Base-by-base conservation (phyloP, 2,113 vertebrate genomes). In the Gasterosteus nipponicus region DNA sequence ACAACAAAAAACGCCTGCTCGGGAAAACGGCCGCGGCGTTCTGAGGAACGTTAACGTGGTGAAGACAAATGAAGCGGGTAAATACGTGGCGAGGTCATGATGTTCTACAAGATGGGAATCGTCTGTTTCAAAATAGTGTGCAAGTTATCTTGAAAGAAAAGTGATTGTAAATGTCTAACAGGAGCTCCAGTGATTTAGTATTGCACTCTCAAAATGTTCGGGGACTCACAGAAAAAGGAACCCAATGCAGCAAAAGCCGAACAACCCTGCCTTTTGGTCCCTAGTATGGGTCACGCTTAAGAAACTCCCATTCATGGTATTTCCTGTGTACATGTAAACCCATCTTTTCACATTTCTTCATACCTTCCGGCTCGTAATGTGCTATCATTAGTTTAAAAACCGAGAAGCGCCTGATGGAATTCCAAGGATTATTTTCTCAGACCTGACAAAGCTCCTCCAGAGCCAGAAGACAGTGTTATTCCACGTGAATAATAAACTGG, bases 221-320 rank as follows among this genome's bases (percentile, higher is more conserved):
- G 33, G 38, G 22, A 44, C 39, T 83, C 5, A 2, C 9, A 60
- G 39, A 49, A 66, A 38, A 61, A 61, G 35, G 35, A 65, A 26
- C 39, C 5, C 4, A 16, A 44, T n/a, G 72, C 80, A 69, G 44
- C 22, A 62, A 66, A 73, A 64, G 26, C 16, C 46, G 18, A 62
- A 14, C 60, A 53, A 68, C 72, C 39, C 22, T 66, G 41, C 35
- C 26, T 73, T 81, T 87, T 82, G 87, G 78, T 84, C 65, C 87
- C 29, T 41, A 35, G 49, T 49, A 4, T 54, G 22, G 39, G 26
- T 69, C 33, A 81, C 58, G 10, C 51, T 59, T 12, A 18, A 56
- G 56, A 66, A 41, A 66, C 11, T 14, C 2, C 10, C 12, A 19
- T 46, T 22, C 14, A 42, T 19, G 49, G 5, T 53, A 1, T 57